Percentiles rank a stretch among this genome's conserved stretches.
Conservation (phyloP, 2,797 vertebrate genomes). For the Dallia pectoralis region DNA sequence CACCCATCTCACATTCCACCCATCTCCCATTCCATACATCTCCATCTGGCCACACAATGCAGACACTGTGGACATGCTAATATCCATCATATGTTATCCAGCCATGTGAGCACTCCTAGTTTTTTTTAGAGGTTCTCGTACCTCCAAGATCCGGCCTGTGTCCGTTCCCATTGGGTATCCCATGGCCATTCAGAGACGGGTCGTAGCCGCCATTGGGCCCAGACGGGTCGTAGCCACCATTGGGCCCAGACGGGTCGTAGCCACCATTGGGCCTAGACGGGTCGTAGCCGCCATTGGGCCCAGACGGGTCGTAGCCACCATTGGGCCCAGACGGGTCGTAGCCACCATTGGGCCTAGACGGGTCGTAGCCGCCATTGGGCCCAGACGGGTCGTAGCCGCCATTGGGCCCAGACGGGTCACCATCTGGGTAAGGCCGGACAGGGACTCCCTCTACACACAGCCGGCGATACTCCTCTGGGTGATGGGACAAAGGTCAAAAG, state of each 20-base stretch:
- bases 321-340: not conserved
- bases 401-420: slow-evolving; percentile 9
- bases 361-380: too few relatives aligned
- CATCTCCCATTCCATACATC: not conserved
- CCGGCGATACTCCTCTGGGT: slow-evolving; percentile 58
- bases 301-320: too few relatives aligned
- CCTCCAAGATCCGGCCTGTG: slow-evolving; percentile 33
- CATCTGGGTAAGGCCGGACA: slow-evolving; percentile 37
- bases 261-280: not conserved
- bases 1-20: not conserved
- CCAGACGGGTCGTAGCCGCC: not conserved
- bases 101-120: not conserved
- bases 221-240: not conserved
- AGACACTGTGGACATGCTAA: not conserved
- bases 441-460: slow-evolving; percentile 54
- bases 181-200: slow-evolving; percentile 29
- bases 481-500: not conserved
- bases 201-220: not conserved
- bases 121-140: slow-evolving; percentile 21
- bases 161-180: slow-evolving; percentile 33
- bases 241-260: too few relatives aligned
- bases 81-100: not conserved
- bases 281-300: not conserved
- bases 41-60: not conserved
- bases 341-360: not conserved